These are phyloP conservation scores for Onchidella celtica DNA, from an alignment of 2,888 invertebrate genomes.

Conservation along the genomic window DNA sequence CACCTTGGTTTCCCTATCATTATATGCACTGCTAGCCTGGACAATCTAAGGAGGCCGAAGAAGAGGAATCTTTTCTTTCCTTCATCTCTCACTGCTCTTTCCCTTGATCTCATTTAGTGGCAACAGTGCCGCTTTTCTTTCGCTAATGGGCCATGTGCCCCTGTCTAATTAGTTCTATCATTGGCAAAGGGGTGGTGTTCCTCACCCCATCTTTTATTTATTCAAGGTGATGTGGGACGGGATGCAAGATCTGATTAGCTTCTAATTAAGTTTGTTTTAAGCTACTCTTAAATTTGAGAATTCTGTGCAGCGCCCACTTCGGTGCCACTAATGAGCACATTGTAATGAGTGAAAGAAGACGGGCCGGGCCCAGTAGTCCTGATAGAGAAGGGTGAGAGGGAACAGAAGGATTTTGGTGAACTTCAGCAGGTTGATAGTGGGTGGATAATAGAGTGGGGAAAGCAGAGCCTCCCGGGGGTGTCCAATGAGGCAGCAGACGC, in stretches of 20 bases:
- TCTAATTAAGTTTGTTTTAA: slow-evolving; percentile 39
- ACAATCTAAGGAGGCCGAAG: too few relatives aligned
- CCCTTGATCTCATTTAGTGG: not conserved
- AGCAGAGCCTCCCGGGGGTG: too few relatives aligned
- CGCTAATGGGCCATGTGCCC: slow-evolving; percentile 25
- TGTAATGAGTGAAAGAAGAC: slow-evolving; percentile 12
- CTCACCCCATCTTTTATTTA: slow-evolving; percentile 25
- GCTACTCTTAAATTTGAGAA: slow-evolving; percentile 20
- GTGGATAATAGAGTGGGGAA: too few relatives aligned
- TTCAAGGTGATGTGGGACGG: not conserved
- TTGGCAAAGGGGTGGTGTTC: not conserved
- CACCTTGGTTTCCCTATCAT: too few relatives aligned
- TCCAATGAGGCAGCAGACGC: too few relatives aligned
- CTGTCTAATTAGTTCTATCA: slow-evolving; percentile 33
- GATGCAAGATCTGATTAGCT: not conserved
- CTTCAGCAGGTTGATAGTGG: too few relatives aligned
- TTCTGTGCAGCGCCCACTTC: not conserved
- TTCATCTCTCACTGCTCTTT: not conserved
- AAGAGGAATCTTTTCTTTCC: not conserved
- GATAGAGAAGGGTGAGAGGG: too few relatives aligned
- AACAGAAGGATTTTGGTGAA: too few relatives aligned
- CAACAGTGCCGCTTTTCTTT: not conserved
- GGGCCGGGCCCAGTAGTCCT: too few relatives aligned
- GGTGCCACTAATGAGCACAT: slow-evolving; percentile 20
- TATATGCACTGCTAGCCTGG: too few relatives aligned